Evolutionary conservation across 92 coral and sea anemone species (phyloP), one percentile per base, ranked within the genome.

Genomic region (Plumapathes pennacea): DNA sequence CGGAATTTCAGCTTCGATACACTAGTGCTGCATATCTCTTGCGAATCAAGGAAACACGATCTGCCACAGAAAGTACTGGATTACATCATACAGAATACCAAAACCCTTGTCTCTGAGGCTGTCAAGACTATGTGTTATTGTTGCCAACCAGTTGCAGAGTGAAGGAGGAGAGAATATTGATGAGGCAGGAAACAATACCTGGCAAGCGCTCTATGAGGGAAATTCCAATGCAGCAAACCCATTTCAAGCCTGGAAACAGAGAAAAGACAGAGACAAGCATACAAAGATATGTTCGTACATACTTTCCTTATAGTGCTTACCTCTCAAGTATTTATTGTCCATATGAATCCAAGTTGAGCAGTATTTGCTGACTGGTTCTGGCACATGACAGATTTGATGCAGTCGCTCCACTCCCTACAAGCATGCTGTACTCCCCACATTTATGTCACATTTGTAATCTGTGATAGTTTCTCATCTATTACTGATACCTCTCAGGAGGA

Each of bases 21-120:
- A 74, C 64, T 13, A 67, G 43, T 74, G 82, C 74, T 53, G 82
- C 74, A 38, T 76, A 76, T 33, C 51, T 76, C 12, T 38, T 58
- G 47, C 30, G 83, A 46, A 13, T 76, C 1, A 76, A 65, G 62
- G 76, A 76, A 58, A 48, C 54, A 67, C 38, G 67, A 76, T 32
- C 55, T 76, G 54, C 48, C 83, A 12, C 76, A 67, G 51, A 54
- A 41, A 39, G 76, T 76, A 37, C 10, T 76, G 17, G 54, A 67
- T 67, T 63, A 76, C 76, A 57, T 76, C 45, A 38, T 76, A 20
- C 50, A 57, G 29, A 46, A 49, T 38, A 65, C 75, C 41, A 58
- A 37, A 15, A 34, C 67, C 29, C 41, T 75, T 37, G 69, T 75
- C 10, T 32, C 64, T 61, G 51, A 29, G 46, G 78, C 84, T 8